phyloP scores from a whole-genome alignment of 2,797 vertebrate genomes.

The Helarctos malayanus region DNA sequence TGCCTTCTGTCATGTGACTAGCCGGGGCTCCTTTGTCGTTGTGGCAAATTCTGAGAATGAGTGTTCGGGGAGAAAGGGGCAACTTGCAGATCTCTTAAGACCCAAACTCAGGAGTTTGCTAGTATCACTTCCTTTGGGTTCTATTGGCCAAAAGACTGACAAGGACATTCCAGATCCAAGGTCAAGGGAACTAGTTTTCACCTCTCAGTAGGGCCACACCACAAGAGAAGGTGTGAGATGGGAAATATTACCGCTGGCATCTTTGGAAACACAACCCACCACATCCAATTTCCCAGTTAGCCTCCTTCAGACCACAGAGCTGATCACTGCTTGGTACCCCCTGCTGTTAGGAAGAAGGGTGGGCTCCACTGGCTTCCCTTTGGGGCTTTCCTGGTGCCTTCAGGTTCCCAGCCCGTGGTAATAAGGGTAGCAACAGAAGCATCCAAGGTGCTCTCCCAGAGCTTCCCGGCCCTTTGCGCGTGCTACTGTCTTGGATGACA shows the following conservation, averaged over 20 bases:
- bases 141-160: neutral
- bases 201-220: neutral
- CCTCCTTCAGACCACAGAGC: neutral
- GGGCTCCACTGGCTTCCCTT: neutral
- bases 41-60: neutral
- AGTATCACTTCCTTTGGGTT: neutral
- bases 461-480: neutral
- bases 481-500: neutral
- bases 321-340: neutral
- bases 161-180: neutral
- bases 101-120: neutral
- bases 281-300: accelerated
- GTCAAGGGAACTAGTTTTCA: neutral
- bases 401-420: neutral
- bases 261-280: neutral
- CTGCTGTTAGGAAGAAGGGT: neutral
- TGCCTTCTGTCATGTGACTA: neutral
- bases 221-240: neutral
- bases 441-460: neutral
- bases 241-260: neutral
- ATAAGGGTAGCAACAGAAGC: neutral
- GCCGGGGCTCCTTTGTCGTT: neutral
- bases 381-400: neutral
- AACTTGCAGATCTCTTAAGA: neutral
- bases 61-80: neutral